phyloP scores from a whole-genome alignment of 2,888 invertebrate genomes.

The Meloe dianella region DNA sequence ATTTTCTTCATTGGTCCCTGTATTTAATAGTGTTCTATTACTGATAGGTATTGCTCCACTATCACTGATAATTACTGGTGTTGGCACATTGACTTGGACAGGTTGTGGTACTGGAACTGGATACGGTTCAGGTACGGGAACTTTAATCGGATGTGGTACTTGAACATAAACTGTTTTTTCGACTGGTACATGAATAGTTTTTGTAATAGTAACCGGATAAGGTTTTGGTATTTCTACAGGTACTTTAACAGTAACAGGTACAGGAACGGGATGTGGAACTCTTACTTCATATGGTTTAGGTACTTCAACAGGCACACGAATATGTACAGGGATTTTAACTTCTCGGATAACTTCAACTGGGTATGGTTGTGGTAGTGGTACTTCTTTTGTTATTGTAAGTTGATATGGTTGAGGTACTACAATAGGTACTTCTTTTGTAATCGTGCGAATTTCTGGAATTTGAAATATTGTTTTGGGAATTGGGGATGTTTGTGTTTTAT shows the following conservation, averaged over 20 bases:
- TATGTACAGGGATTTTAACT: slow-evolving; percentile 38
- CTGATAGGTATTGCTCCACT: not conserved
- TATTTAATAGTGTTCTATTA: not conserved
- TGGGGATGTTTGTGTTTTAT: not conserved
- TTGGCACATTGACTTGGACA: slow-evolving; percentile 42
- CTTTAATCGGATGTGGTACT: slow-evolving; percentile 41
- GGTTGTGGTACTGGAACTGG: slow-evolving; percentile 44
- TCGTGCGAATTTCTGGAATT: slow-evolving; percentile 40
- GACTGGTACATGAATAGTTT: slow-evolving; percentile 41
- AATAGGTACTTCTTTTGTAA: slow-evolving; percentile 43
- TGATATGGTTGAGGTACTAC: slow-evolving; percentile 49
- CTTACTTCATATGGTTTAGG: slow-evolving; percentile 44
- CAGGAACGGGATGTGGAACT: slow-evolving; percentile 45
- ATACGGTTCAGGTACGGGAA: slow-evolving; percentile 43
- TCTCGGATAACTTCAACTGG: slow-evolving; percentile 39
- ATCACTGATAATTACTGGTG: slow-evolving; percentile 39
- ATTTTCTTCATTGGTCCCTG: not conserved
- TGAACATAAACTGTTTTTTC: slow-evolving; percentile 40
- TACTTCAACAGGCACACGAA: slow-evolving; percentile 44
- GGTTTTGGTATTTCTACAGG: slow-evolving; percentile 46
- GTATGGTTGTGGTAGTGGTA: slow-evolving; percentile 46
- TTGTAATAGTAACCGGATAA: slow-evolving; percentile 44
- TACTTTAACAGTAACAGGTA: slow-evolving; percentile 39
- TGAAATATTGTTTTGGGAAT: not conserved
- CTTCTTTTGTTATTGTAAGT: slow-evolving; percentile 14